These are phyloP conservation scores for Cartodere bifasciata DNA, from an alignment of 2,888 invertebrate genomes.

Conservation along the genomic window DNA sequence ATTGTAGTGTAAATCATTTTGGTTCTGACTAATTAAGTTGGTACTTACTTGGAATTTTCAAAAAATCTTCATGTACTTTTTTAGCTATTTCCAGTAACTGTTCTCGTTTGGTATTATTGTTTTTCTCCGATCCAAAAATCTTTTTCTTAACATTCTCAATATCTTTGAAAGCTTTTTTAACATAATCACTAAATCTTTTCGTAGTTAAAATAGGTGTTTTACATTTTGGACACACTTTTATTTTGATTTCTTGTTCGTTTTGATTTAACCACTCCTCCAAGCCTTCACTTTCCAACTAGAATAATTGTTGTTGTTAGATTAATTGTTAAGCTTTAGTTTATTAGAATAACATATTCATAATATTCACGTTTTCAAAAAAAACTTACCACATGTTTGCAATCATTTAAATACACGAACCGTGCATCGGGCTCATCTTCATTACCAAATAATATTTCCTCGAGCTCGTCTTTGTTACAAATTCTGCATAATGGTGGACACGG, in stretches of 20 bases:
- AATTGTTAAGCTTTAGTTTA: no score
- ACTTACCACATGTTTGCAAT: constrained; percentile 22
- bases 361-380: no score
- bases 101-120: constrained; percentile 5
- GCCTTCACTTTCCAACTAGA: constrained; percentile 20
- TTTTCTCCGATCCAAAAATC: constrained; percentile 4
- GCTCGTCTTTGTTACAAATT: constrained; percentile 18
- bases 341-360: no score
- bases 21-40: neutral
- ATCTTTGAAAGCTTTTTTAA: constrained; percentile 18
- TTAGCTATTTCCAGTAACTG: neutral
- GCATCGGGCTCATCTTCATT: constrained; percentile 23
- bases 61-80: neutral
- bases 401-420: constrained; percentile 20
- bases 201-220: constrained; percentile 21
- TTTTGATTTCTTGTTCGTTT: constrained; percentile 10
- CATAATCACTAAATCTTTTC: constrained; percentile 20
- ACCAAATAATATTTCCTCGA: constrained; percentile 21
- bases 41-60: neutral
- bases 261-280: constrained; percentile 20
- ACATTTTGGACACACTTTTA: constrained; percentile 21
- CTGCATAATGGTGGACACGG: constrained; percentile 21
- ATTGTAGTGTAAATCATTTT: no score
- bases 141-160: constrained; percentile 16
- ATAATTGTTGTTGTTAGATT: no score